Evolutionary conservation across 2,113 vertebrate genomes (phyloP).

Genomic region (Stictonetta naevosa): DNA sequence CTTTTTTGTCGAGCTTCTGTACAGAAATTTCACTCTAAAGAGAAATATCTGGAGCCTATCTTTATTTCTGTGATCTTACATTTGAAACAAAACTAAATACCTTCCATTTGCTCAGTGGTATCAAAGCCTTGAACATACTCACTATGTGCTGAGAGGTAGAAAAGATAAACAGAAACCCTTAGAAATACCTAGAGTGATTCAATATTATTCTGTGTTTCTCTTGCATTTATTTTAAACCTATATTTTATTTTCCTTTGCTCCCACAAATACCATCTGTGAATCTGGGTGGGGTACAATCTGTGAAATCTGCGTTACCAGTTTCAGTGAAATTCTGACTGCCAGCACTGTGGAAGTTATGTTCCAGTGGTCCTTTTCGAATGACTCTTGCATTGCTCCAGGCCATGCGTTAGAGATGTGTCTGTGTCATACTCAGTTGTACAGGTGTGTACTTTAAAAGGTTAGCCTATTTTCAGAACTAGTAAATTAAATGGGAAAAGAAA

Average conservation of each 20-base stretch:
- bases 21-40: background rate
- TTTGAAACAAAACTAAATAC: constrained; percentile 32
- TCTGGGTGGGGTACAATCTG: constrained; percentile 14
- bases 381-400: background rate
- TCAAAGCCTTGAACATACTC: background rate
- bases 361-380: background rate
- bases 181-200: constrained; percentile 54
- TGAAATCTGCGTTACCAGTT: constrained; percentile 35
- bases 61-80: background rate
- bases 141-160: background rate
- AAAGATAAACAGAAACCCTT: constrained; percentile 3
- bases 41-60: background rate
- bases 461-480: background rate
- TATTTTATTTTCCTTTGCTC: constrained; percentile 61
- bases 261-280: constrained; percentile 59
- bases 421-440: background rate
- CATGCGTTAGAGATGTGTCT: background rate
- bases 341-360: background rate
- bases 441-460: background rate
- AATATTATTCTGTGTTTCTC: constrained; percentile 62
- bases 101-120: constrained; percentile 13
- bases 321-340: background rate
- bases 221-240: constrained; percentile 57
- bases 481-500: background rate
- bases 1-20: background rate